Evolutionary conservation across 2,797 vertebrate species (phyloP), one percentile per base, ranked within the genome.

Genomic region (Rhynchotus rufescens): DNA sequence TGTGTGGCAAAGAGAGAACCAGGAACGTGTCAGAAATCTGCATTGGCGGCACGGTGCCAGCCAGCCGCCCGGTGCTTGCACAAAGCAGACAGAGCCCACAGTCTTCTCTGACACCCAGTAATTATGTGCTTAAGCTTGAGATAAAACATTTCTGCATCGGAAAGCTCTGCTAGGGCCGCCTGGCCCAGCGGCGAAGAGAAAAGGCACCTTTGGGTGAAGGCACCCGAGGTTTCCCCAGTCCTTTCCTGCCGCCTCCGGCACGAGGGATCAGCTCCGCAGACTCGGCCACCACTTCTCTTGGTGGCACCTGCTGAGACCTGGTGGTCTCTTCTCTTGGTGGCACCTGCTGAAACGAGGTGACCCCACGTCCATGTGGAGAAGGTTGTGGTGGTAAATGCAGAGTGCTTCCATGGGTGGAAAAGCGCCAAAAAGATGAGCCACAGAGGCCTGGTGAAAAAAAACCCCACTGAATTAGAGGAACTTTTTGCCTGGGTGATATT

Each of bases 31-130:
- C 66, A 77, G 32, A 51, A 90, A 79, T 66, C 62, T 88, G 78
- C 72, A 68, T 44, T 45, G 60, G 38, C 87, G 89, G 91, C 84
- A 82, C 44, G n/a, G 56, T 88, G 84, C 90, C 84, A 84, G 66
- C 77, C 51, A 68, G 51, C 69, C 47, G 38, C 80, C 25, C 49
- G 67, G 38, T 44, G 22, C 75, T 92, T 94, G 82, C 26, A 56
- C 72, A 89, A 89, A 91, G 56, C 82, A 44, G 78, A 72, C 30
- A 21, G 40, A 47, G 87, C 57, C 77, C 65, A 74, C 84, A 76
- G 14, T 84, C 69, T 95, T 91, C 77, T 94, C 90, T 80, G 88
- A 80, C 73, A 76, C 30, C 17, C 8, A 3, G 51, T 88, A 84
- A 56, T 76, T 77, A 68, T 21, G n/a, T 79, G 88, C 76, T 91